phyloP scores from a whole-genome alignment of 2,113 vertebrate genomes.

The Rhizomys pruinosus region DNA sequence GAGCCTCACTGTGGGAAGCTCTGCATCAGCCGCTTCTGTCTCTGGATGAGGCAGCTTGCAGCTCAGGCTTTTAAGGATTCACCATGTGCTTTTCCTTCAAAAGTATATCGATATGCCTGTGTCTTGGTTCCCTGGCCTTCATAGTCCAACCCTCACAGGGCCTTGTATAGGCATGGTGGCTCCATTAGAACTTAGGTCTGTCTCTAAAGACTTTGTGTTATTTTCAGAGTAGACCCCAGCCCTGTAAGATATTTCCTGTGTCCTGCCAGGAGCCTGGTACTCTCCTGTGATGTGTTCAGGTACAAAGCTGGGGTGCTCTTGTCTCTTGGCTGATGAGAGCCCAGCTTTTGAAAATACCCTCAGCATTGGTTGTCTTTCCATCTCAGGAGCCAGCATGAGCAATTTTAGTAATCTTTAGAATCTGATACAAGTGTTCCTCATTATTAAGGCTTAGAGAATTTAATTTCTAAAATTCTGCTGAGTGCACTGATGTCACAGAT shows the following conservation, averaged over 20 bases:
- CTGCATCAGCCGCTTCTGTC: not conserved
- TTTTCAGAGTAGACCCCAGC: not conserved
- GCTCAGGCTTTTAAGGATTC: not conserved
- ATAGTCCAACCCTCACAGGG: not conserved
- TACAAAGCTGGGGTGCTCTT: no score
- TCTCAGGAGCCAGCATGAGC: not conserved
- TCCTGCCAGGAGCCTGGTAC: not conserved
- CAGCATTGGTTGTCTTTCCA: not conserved
- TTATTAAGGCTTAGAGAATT: constrained; percentile 54
- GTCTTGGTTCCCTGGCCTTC: not conserved
- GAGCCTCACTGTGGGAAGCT: not conserved
- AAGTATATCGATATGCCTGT: not conserved
- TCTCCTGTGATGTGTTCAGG: not conserved
- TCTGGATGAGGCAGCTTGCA: not conserved
- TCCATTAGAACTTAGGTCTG: not conserved
- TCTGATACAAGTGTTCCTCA: constrained; percentile 14
- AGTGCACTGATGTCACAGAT: constrained; percentile 64
- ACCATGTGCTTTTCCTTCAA: not conserved
- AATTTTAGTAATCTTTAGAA: constrained; percentile 14
- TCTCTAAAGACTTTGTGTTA: not conserved
- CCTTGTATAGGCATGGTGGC: not conserved
- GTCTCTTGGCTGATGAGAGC: not conserved
- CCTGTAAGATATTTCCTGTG: not conserved
- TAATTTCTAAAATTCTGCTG: constrained; percentile 55
- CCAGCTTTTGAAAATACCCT: not conserved